Evolutionary conservation across 2,797 vertebrate genomes (phyloP).

Genomic region (Acomys russatus): DNA sequence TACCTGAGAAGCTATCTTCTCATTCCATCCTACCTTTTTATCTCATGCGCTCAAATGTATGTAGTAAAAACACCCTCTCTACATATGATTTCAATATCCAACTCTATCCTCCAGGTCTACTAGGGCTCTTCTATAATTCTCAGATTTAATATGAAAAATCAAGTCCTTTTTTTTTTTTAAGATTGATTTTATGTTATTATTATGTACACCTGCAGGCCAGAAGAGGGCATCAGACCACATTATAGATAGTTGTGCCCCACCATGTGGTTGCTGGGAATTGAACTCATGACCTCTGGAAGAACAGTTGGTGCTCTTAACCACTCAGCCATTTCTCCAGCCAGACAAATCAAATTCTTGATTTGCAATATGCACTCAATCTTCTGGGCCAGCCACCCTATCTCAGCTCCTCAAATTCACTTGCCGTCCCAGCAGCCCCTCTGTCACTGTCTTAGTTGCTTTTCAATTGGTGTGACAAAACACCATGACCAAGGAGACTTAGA

Average conservation of each 20-base stretch:
- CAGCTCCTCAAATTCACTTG: neutral
- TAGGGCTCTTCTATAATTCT: neutral
- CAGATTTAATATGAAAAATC: neutral
- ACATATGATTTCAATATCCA: neutral
- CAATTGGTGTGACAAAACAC: neutral
- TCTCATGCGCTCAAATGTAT: neutral
- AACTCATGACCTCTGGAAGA: too few relatives aligned
- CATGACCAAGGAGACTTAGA: neutral
- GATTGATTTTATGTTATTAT: too few relatives aligned
- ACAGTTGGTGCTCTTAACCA: too few relatives aligned
- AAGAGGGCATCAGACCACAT: too few relatives aligned
- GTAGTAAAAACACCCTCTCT: neutral
- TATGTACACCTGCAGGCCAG: too few relatives aligned
- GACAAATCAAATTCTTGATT: neutral
- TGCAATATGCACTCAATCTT: neutral
- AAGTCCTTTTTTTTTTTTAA: neutral
- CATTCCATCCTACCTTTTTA: neutral
- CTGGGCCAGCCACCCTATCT: neutral
- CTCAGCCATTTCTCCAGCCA: too few relatives aligned
- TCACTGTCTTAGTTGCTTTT: neutral
- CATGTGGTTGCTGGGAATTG: too few relatives aligned
- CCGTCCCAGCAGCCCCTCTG: neutral
- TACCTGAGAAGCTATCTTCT: neutral
- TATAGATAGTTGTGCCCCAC: too few relatives aligned
- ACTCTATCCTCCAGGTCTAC: neutral